These are phyloP conservation scores for Lepidurus arcticus DNA, from an alignment of 1,140 invertebrate genomes.

Conservation along the genomic window DNA sequence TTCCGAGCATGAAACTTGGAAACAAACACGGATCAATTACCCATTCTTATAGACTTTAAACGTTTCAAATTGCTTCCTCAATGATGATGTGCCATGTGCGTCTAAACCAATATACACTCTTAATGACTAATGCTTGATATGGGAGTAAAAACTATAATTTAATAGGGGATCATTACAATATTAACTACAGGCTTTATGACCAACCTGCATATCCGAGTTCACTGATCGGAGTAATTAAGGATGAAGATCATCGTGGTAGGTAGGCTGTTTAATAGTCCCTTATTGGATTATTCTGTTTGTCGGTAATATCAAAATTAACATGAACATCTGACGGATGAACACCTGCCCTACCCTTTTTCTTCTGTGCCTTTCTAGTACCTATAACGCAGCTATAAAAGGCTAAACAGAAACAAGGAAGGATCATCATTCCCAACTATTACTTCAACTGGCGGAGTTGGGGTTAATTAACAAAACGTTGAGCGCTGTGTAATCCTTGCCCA, in stretches of 20 bases:
- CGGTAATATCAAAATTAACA: not conserved
- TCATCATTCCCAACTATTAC: not conserved
- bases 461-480: not conserved
- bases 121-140: too few relatives aligned
- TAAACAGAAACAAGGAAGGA: not conserved
- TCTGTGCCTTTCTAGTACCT: not conserved
- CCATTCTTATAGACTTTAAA: too few relatives aligned
- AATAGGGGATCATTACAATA: not conserved
- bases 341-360: not conserved
- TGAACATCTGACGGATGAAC: not conserved
- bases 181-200: not conserved
- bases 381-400: not conserved
- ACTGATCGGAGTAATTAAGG: not conserved
- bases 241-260: not conserved
- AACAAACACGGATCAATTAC: too few relatives aligned
- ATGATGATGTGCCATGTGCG: too few relatives aligned
- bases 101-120: too few relatives aligned
- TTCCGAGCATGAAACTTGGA: too few relatives aligned
- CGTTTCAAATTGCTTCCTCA: too few relatives aligned
- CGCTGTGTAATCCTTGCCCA: not conserved
- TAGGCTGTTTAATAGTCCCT: not conserved
- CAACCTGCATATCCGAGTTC: not conserved
- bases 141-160: not conserved
- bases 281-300: conserved; percentile 5
- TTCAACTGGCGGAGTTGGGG: not conserved